These are phyloP conservation scores for Lamprotornis superbus DNA, from an alignment of 2,113 vertebrate genomes.

Conservation along the genomic window DNA sequence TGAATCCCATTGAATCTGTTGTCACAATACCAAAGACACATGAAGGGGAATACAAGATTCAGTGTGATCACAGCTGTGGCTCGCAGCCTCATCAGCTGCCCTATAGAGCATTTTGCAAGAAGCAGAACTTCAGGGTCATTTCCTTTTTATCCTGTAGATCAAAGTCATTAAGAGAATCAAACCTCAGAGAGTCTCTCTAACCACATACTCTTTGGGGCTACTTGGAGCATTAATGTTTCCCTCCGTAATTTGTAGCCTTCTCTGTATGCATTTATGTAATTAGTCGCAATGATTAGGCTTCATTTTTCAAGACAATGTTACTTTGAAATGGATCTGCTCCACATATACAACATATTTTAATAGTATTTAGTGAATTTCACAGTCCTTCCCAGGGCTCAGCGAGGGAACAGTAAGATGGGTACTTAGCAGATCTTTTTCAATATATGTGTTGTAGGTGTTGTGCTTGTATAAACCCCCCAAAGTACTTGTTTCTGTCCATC, in stretches of 20 bases:
- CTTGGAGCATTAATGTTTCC: background rate
- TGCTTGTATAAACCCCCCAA: background rate
- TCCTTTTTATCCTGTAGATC: background rate
- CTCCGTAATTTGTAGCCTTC: background rate
- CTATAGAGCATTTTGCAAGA: background rate
- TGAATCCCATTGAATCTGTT: background rate
- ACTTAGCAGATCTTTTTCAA: background rate
- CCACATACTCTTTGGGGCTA: background rate
- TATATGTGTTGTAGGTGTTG: background rate
- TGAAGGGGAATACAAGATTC: background rate
- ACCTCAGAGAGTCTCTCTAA: background rate
- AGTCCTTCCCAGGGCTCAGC: background rate
- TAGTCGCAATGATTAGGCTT: background rate
- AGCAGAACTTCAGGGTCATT: background rate
- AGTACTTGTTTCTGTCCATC: background rate
- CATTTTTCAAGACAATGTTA: background rate
- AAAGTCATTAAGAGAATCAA: background rate
- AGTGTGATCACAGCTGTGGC: background rate
- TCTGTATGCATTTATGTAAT: background rate
- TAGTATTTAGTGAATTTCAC: background rate
- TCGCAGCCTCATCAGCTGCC: background rate
- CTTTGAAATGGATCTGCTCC: background rate
- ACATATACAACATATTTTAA: background rate
- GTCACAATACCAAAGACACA: background rate
- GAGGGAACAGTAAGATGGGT: background rate